Evolutionary conservation across 2,888 invertebrate genomes (phyloP), one percentile per base, ranked within the genome.

Genomic region (Zeuzera pyrina): DNA sequence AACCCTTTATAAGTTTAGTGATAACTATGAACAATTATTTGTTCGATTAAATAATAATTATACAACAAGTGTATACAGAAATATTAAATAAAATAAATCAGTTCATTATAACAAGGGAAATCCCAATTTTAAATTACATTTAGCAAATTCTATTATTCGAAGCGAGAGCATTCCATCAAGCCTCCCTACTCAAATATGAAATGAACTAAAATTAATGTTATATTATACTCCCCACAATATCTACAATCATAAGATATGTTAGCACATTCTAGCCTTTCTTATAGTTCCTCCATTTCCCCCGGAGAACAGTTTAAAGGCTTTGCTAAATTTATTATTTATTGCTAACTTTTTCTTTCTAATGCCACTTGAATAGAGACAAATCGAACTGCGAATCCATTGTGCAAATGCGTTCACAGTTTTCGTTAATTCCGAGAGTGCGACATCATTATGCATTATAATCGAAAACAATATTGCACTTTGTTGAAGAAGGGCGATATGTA

Each of bases 141-240:
- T 19, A 19, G 8, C 19, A 19, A 19, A 19, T 19, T 6, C 8
- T 19, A 8, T 3, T 15, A 11, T 35, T 41, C 36, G 39, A 52
- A 56, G 50, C 63, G 58, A 56, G 43, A 69, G 74, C 76, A 78
- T 74, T 77, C 59, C 74, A 69, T 48, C 57, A 52, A 71, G 59
- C 72, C 62, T 48, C 39, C 46, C 59, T 68, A 70, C 57, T 55
- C 62, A 60, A 67, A 63, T 73, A 72, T 66, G 72, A 73, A 74
- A 76, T 66, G 50, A 77, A 83, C 77, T 79, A 77, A 79, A 76
- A 70, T 68, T 68, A 72, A 66, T 54, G 64, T 67, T 70, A 70
- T 59, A 66, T 59, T 57, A 64, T 34, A 60, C 57, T 58, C 56
- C 61, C 58, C 47, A 48, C 44, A 48, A 63, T 63, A 68, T 63